Percentiles rank a stretch among this genome's conserved stretches.
Conservation (phyloP, 2,113 vertebrate genomes). For the Dromaius novaehollandiae region DNA sequence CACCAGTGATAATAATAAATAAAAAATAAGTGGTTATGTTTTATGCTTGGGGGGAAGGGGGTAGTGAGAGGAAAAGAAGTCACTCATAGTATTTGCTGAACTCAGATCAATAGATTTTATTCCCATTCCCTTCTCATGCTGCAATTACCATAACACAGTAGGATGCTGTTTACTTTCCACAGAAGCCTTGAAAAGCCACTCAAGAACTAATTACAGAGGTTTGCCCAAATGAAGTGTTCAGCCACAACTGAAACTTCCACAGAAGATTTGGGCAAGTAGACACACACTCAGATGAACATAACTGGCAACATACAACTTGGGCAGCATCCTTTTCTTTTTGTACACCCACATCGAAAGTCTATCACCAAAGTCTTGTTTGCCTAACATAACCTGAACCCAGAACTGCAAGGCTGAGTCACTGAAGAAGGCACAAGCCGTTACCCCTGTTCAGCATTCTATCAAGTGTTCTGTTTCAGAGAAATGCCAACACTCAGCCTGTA, state of each 20-base stretch:
- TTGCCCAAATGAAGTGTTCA: background rate
- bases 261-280: background rate
- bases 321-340: background rate
- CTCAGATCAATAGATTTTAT: background rate
- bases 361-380: background rate
- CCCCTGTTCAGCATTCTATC: background rate
- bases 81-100: background rate
- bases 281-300: accelerated
- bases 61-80: background rate
- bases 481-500: background rate
- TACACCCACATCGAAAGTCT: background rate
- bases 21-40: no score
- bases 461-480: background rate
- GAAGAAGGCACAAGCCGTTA: background rate
- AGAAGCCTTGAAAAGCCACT: background rate
- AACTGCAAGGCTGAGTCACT: background rate
- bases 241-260: background rate
- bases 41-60: background rate
- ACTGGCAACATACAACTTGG: background rate
- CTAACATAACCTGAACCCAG: background rate
- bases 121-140: background rate
- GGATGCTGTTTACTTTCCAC: background rate
- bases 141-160: background rate
- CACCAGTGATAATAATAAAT: background rate
- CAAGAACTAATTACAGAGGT: background rate